Evolutionary conservation across 2,797 vertebrate species (phyloP).

Genomic region (Premnoplex brunnescens): DNA sequence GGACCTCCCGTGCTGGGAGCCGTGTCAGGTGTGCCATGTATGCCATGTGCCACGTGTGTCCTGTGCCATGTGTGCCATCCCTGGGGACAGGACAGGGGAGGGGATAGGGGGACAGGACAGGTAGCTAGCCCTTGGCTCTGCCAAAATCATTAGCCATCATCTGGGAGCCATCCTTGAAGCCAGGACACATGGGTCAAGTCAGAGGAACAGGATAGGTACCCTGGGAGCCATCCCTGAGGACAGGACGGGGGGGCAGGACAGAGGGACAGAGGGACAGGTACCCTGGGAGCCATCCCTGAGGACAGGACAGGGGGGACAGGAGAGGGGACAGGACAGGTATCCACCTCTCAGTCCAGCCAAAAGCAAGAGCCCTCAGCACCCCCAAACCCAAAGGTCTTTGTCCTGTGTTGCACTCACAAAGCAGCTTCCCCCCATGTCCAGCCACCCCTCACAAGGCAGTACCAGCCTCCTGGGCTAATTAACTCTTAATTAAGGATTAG

Average conservation of each 20-base stretch:
- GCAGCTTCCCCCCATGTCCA: neutral
- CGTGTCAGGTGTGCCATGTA: neutral
- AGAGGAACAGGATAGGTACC: accelerated
- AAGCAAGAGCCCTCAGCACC: neutral
- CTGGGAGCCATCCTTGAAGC: no score
- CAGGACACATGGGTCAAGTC: neutral
- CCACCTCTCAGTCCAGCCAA: no score
- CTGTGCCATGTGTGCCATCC: neutral
- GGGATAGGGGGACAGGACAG: neutral
- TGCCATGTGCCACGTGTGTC: no score
- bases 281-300: neutral
- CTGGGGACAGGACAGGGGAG: neutral
- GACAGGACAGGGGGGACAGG: neutral
- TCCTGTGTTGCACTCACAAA: neutral
- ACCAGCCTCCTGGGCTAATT: neutral
- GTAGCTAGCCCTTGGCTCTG: no score
- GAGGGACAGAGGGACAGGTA: neutral
- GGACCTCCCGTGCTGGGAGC: neutral
- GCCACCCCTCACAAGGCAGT: neutral
- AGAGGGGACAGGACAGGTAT: neutral
- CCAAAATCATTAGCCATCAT: no score
- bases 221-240: neutral
- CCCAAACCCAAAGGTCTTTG: neutral
- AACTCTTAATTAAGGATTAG: constrained; percentile 45
- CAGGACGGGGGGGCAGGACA: neutral